Evolutionary conservation across 2,888 invertebrate species (phyloP).

Genomic region (Pristionchus japonicus): DNA sequence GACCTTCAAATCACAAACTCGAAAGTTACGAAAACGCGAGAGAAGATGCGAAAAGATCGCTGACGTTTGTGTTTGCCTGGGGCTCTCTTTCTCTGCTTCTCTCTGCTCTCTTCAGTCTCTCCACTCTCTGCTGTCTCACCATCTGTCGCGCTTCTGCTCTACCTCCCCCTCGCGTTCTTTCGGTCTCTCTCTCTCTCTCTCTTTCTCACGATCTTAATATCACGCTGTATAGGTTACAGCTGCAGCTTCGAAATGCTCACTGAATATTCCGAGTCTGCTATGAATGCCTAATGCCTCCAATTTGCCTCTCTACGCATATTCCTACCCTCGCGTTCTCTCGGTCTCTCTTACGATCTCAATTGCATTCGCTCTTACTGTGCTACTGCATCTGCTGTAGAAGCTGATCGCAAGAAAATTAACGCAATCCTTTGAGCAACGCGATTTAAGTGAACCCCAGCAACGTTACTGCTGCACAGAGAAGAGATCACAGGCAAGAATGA

Average conservation of each 20-base stretch:
- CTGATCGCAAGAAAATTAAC: too few relatives aligned
- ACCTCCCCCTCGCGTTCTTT: not conserved
- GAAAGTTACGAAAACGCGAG: not conserved
- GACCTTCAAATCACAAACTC: not conserved
- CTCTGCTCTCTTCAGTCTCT: not conserved
- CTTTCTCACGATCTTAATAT: not conserved
- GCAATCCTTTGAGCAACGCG: too few relatives aligned
- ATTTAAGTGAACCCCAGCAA: too few relatives aligned
- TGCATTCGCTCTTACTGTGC: not conserved
- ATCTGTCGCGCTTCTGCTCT: not conserved
- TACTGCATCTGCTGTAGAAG: too few relatives aligned
- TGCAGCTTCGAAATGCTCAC: too few relatives aligned
- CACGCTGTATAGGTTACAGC: too few relatives aligned
- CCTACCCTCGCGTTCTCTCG: too few relatives aligned
- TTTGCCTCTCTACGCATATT: too few relatives aligned
- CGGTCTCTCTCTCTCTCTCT: not conserved
- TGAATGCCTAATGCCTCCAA: too few relatives aligned
- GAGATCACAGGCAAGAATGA: too few relatives aligned
- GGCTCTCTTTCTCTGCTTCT: not conserved
- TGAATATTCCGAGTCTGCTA: too few relatives aligned
- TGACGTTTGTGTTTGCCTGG: constrained; percentile 3
- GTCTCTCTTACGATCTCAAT: not conserved
- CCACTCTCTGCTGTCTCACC: not conserved
- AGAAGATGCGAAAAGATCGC: not conserved
- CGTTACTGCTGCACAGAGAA: too few relatives aligned